These are phyloP conservation scores for Cephus pulcher DNA, from an alignment of 2,888 invertebrate genomes.

Conservation along the genomic window DNA sequence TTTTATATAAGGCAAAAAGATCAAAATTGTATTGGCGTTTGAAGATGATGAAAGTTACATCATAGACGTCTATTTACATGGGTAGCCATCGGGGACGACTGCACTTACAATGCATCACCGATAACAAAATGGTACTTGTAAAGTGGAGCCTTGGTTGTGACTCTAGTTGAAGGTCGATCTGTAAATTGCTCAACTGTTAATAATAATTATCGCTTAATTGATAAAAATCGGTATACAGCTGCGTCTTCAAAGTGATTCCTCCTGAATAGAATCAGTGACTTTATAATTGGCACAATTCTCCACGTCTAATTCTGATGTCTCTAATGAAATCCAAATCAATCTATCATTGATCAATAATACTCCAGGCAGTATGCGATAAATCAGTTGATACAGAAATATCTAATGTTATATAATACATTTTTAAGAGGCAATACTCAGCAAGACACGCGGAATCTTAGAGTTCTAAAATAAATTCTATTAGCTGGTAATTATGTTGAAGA, in stretches of 20 bases:
- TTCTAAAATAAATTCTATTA: background rate
- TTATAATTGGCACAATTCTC: background rate
- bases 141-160: background rate
- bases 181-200: background rate
- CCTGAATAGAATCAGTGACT: background rate
- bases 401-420: background rate
- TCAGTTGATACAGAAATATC: background rate
- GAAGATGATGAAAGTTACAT: background rate
- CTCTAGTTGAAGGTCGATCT: background rate
- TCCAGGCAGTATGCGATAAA: background rate
- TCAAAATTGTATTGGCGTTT: background rate
- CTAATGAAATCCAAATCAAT: background rate
- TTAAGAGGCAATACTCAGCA: background rate
- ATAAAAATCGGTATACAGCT: background rate
- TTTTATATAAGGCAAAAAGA: background rate
- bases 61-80: background rate
- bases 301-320: background rate
- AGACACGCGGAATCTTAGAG: background rate
- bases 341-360: background rate
- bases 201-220: background rate
- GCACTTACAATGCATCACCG: background rate
- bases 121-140: background rate
- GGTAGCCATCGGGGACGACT: background rate
- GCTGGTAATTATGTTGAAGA: background rate
- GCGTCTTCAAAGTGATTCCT: background rate